phyloP scores from a whole-genome alignment of 2,888 invertebrate species.

The Chloromyia formosa region DNA sequence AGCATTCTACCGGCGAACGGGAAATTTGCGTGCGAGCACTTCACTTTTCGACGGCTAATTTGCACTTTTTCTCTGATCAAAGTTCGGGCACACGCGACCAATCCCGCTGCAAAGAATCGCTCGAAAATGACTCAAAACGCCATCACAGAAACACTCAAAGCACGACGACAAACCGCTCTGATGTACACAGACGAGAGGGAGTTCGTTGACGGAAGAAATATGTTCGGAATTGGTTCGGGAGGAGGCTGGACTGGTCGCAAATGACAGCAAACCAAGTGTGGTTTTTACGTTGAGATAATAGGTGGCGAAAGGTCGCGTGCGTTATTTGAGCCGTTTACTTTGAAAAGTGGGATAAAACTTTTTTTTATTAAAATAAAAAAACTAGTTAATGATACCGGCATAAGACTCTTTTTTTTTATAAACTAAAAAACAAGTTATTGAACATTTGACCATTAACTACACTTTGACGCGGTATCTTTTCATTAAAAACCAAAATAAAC shows the following conservation, averaged over 20 bases:
- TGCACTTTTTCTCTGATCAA: background rate
- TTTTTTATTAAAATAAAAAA: too few species aligned
- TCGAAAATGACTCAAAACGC: slow-evolving; percentile 42
- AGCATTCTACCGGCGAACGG: background rate
- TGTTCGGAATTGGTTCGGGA: background rate
- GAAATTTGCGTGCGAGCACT: background rate
- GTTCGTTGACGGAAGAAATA: background rate
- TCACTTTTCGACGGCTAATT: background rate
- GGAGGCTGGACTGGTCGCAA: too few species aligned
- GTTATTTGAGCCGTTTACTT: too few species aligned
- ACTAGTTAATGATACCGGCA: too few species aligned
- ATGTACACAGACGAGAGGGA: slow-evolving; percentile 18
- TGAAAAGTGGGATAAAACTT: too few species aligned
- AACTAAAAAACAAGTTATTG: too few species aligned
- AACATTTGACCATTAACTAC: too few species aligned
- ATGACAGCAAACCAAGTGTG: slow-evolving; percentile 21
- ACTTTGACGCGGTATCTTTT: too few species aligned
- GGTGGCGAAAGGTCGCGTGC: slow-evolving; percentile 8
- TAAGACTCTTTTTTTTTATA: too few species aligned
- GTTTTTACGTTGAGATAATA: background rate
- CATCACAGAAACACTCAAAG: slow-evolving; percentile 28
- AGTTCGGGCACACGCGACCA: background rate
- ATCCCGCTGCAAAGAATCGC: background rate
- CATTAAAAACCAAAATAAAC: too few species aligned
- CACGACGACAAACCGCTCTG: slow-evolving; percentile 3